Conservation (phyloP, 2,797 vertebrate genomes). For the Orestias chungarensis region DNA sequence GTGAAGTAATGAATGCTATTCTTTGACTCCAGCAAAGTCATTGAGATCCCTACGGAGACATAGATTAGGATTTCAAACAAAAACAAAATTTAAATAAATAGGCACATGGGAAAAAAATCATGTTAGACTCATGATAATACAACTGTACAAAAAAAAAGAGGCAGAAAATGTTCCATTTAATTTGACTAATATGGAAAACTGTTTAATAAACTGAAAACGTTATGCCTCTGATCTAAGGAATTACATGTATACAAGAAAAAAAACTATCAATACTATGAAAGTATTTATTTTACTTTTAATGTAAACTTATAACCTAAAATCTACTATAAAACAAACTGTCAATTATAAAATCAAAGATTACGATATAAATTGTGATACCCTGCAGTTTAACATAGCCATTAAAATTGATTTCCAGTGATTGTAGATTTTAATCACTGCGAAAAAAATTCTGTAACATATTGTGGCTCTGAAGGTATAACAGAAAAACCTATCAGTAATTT, state of each 20-base stretch:
- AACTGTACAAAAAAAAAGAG: background rate
- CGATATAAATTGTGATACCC: background rate
- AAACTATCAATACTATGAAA: background rate
- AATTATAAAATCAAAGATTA: background rate
- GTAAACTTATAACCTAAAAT: background rate
- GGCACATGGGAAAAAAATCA: background rate
- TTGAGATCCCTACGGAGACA: constrained; percentile 84
- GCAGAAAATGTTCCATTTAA: background rate
- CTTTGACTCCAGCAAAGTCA: constrained; percentile 87
- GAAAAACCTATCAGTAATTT: background rate
- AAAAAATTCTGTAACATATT: background rate
- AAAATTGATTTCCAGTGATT: background rate
- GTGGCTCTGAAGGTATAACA: background rate
- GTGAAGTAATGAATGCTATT: constrained; percentile 88
- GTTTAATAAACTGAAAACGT: background rate
- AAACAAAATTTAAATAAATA: background rate
- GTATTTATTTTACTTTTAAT: background rate
- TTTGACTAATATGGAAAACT: background rate
- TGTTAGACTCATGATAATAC: background rate
- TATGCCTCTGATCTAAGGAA: background rate
- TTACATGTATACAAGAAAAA: background rate
- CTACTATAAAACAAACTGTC: background rate
- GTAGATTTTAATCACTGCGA: background rate
- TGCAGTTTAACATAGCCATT: background rate
- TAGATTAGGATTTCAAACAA: background rate